Conservation (phyloP, 2,113 vertebrate genomes). For the Tapirus terrestris region DNA sequence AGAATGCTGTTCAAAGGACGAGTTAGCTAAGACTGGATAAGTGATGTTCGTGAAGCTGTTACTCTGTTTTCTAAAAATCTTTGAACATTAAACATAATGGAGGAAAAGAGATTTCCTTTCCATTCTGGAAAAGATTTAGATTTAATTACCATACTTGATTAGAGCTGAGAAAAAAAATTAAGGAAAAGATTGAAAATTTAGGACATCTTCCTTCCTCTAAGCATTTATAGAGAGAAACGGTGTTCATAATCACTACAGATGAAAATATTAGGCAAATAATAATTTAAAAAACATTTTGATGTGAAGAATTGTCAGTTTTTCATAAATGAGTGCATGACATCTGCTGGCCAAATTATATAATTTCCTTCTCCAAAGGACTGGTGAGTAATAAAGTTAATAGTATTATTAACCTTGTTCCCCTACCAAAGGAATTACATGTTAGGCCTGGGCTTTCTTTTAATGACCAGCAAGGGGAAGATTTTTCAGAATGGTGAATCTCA, state of each 20-base stretch:
- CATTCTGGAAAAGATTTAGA: too few species aligned
- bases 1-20: not conserved
- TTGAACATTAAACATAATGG: not conserved
- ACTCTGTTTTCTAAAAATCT: not conserved
- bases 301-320: not conserved
- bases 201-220: not conserved
- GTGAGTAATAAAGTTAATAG: not conserved
- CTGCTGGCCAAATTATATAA: constrained; percentile 53
- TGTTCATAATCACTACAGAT: not conserved
- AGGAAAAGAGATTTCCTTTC: not conserved
- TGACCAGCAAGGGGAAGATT: not conserved
- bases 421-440: not conserved
- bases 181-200: not conserved
- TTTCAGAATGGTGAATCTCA: not conserved
- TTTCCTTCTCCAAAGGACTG: not conserved
- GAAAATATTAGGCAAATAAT: not conserved
- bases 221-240: not conserved
- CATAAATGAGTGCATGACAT: constrained; percentile 32
- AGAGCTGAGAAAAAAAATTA: not conserved
- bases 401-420: not conserved
- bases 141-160: not conserved
- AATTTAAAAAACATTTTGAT: constrained; percentile 8
- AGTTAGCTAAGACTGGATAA: not conserved
- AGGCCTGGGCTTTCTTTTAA: not conserved
- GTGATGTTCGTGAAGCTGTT: not conserved